Percentiles rank a stretch among this genome's conserved stretches.
Conservation (phyloP, 37 sponge, comb jelly and placozoan genomes). For the Bolinopsis microptera region DNA sequence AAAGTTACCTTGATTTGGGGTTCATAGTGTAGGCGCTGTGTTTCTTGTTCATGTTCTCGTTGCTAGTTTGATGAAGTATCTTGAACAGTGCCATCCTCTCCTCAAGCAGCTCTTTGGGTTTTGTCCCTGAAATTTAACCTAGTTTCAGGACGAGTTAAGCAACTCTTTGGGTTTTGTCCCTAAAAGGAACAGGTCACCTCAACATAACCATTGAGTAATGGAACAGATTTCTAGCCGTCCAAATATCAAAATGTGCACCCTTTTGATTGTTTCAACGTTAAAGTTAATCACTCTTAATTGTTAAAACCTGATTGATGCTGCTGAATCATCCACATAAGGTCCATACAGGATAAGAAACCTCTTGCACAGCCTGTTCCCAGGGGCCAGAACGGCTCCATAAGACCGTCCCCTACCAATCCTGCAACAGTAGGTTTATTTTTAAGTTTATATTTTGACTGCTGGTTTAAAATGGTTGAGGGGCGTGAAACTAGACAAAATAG, state of each 20-base stretch:
- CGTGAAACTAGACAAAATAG: no score
- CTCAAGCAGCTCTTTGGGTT: slow-evolving; percentile 74
- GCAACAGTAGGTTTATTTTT: no score
- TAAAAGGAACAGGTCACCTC: no score
- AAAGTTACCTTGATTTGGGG: slow-evolving; percentile 74
- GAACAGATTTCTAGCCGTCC: no score
- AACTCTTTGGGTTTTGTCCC: no score
- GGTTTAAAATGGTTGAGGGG: no score
- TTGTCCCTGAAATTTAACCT: slow-evolving; percentile 67
- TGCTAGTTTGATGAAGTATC: slow-evolving; percentile 90
- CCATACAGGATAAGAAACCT: slow-evolving; percentile 91
- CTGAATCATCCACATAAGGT: slow-evolving; percentile 91
- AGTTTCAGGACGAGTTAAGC: no score
- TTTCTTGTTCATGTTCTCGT: slow-evolving; percentile 74
- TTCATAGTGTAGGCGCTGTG: slow-evolving; percentile 81
- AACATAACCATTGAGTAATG: no score
- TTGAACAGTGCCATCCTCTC: slow-evolving; percentile 87
- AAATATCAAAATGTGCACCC: no score
- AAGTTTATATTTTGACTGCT: no score
- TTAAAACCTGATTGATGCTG: slow-evolving; percentile 68
- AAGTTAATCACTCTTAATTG: not conserved
- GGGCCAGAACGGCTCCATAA: slow-evolving; percentile 99
- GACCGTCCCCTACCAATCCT: slow-evolving; percentile 85
- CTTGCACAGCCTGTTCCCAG: slow-evolving; percentile 91
- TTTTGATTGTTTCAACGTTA: no score